A percentile compares a stretch with the other conserved stretches of the same genome.
These are phyloP conservation scores for Seriola quinqueradiata DNA, from an alignment of 2,113 vertebrate species.

Conservation along the genomic window DNA sequence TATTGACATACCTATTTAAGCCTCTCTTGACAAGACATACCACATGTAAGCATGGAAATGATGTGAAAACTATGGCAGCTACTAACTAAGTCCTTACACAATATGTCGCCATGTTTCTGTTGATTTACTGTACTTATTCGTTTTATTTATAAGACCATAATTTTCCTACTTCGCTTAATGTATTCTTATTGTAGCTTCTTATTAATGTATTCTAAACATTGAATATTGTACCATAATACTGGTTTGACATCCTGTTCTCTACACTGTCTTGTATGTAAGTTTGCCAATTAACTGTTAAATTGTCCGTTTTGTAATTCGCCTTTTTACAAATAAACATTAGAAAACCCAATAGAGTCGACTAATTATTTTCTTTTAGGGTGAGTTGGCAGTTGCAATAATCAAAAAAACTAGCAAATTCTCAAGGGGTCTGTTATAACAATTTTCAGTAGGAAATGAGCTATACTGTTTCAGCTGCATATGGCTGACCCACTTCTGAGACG, in stretches of 20 bases:
- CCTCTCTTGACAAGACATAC: conserved; percentile 65
- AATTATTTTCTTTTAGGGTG: background rate
- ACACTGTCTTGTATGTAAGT: background rate
- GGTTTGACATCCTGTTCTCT: background rate
- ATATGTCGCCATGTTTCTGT: conserved; percentile 20
- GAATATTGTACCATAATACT: conserved; percentile 1
- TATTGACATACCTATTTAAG: conserved; percentile 31
- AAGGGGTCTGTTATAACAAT: background rate
- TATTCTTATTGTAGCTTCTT: background rate
- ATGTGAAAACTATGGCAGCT: conserved; percentile 88
- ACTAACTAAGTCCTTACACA: conserved; percentile 71
- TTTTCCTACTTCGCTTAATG: conserved; percentile 8
- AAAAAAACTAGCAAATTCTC: background rate
- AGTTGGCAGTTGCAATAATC: background rate
- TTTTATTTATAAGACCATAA: conserved; percentile 38
- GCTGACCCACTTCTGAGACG: conserved; percentile 46
- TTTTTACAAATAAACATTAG: conserved; percentile 45
- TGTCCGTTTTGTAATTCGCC: conserved; percentile 1
- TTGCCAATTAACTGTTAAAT: background rate
- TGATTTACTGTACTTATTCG: conserved; percentile 12
- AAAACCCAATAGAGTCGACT: background rate
- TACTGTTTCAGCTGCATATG: conserved; percentile 28
- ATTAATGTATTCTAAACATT: background rate
- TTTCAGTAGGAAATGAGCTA: conserved; percentile 9
- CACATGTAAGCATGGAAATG: conserved; percentile 85